A percentile compares a stretch with the other conserved stretches of the same genome.
These are phyloP conservation scores for Zaprionus lachaisei DNA, from an alignment of 1,140 invertebrate genomes.

Conservation along the genomic window DNA sequence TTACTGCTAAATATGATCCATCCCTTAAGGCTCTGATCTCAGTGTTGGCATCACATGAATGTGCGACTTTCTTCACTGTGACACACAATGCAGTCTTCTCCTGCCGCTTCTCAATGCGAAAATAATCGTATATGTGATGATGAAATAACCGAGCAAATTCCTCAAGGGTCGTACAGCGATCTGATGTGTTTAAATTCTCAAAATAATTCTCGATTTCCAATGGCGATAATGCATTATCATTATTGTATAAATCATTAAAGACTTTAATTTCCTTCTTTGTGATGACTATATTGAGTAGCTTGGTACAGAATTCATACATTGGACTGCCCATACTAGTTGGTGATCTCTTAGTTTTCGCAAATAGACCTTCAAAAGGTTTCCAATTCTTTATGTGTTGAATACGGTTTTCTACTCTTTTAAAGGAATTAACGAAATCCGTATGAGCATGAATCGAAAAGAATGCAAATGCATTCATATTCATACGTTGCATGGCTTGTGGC, in stretches of 20 bases:
- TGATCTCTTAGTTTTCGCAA: neutral
- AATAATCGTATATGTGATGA: constrained; percentile 41
- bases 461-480: constrained; percentile 38
- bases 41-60: constrained; percentile 29
- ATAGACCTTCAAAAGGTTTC: neutral
- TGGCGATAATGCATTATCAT: neutral
- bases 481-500: constrained; percentile 7
- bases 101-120: constrained; percentile 32
- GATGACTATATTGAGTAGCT: constrained; percentile 30
- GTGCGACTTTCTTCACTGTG: constrained; percentile 24
- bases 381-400: neutral
- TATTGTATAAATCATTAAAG: constrained; percentile 10
- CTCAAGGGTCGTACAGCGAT: constrained; percentile 34
- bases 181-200: constrained; percentile 28
- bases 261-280: constrained; percentile 6
- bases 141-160: constrained; percentile 28
- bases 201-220: constrained; percentile 13
- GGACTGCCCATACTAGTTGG: constrained; percentile 1
- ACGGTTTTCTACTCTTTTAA: constrained; percentile 5
- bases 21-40: constrained; percentile 18
- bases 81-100: constrained; percentile 35
- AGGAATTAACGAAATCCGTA: constrained; percentile 30
- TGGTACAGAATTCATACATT: constrained; percentile 28
- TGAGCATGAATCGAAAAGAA: constrained; percentile 36
- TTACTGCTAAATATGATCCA: constrained; percentile 28